Base-by-base conservation (phyloP, 2,113 vertebrate genomes). In the Pteronura brasiliensis region DNA sequence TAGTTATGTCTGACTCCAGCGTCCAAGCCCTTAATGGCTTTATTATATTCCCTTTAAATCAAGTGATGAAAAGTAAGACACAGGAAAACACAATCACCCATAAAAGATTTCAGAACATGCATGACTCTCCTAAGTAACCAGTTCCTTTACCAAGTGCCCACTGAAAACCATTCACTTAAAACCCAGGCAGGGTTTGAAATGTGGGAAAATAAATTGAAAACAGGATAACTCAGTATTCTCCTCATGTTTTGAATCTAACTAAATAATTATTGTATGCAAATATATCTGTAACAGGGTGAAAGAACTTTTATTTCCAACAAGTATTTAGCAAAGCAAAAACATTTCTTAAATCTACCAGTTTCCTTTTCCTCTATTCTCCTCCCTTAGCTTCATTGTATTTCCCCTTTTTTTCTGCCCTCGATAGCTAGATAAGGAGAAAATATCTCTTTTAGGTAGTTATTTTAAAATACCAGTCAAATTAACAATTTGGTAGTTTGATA, bases 401-500 rank as follows among this genome's bases (percentile, higher is more conserved):
- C 55, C 49, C 31, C 44, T 21, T 74, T 93, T 89, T 18, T 77
- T 77, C 79, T 80, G 42, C 93, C 92, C 93, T 95, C 4, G 2
- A 92, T 79, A 94, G 72, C 93, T 90, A 82, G 94, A 36, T 94
- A 79, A 96, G 81, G 69, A 97, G 98, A 98, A 97, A 91, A 52
- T 17, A 97, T 96, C 36, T 97, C 93, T 97, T 96, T 95, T 97
- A 96, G 97, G 86, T 94, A 98, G 97, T 97, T 97, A 97, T 97
- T 98, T 98, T 97, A 97, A 98, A 95, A 98, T 98, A 97, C 72
- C 91, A 98, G 95, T 97, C 96, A 98, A 98, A 98, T 98, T 97
- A 98, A 96, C 88, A 98, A 98, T 97, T 98, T 98, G 97, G 97
- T 98, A 97, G 95, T 98, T 98, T 96, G 98, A 97, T 98, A 97